Evolutionary conservation across 2,113 vertebrate species (phyloP).

Genomic region (Hydrolagus affinis): DNA sequence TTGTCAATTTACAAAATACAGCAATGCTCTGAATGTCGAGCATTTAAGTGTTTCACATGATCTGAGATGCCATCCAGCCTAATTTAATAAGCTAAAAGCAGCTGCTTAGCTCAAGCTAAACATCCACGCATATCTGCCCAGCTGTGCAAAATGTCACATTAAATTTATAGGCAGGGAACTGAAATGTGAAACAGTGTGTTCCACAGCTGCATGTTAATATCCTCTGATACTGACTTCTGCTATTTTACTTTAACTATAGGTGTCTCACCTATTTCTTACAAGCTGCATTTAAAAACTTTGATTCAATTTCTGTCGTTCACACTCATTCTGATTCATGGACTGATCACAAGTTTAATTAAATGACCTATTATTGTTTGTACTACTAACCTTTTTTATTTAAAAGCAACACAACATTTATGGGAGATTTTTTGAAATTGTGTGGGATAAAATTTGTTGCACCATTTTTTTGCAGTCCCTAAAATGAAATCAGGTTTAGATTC

Average conservation of each 20-base stretch:
- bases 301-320: background rate
- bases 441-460: too few species aligned
- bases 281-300: background rate
- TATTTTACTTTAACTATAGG: background rate
- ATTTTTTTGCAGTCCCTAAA: background rate
- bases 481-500: background rate
- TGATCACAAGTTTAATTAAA: background rate
- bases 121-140: background rate
- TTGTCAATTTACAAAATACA: background rate
- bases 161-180: background rate
- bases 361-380: background rate
- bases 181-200: background rate
- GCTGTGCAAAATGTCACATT: constrained; percentile 26
- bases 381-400: background rate
- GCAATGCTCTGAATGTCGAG: too few species aligned
- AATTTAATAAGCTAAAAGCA: constrained; percentile 16
- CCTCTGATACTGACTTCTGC: background rate
- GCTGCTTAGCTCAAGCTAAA: background rate
- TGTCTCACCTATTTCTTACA: constrained; percentile 12
- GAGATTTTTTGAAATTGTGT: too few species aligned
- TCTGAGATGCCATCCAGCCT: constrained; percentile 2
- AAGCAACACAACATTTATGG: too few species aligned
- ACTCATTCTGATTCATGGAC: background rate
- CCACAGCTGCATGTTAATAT: constrained; percentile 4
- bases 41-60: constrained; percentile 7